phyloP scores from a whole-genome alignment of 2,797 vertebrate genomes.

The Tamandua tetradactyla region DNA sequence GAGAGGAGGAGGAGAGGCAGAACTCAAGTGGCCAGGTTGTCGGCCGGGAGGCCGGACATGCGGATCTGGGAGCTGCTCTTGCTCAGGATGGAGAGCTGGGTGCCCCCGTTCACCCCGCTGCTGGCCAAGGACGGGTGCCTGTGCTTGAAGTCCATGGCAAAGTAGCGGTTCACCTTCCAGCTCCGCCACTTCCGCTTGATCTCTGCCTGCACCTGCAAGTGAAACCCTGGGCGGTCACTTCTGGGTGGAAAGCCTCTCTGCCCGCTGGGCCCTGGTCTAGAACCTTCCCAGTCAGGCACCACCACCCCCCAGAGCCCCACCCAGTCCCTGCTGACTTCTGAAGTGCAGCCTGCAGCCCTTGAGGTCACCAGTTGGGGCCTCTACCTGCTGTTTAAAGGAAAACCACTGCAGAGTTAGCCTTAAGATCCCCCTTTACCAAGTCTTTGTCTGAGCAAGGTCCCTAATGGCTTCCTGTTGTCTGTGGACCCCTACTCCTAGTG shows the following conservation, averaged over 20 bases:
- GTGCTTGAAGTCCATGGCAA: conserved; percentile 99
- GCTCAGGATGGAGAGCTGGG: conserved; percentile 99
- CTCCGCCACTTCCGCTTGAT: conserved; percentile 99
- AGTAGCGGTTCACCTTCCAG: conserved; percentile 99
- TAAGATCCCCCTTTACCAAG: neutral
- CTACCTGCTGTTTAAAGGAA: neutral
- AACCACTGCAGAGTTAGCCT: neutral
- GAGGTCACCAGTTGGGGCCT: neutral
- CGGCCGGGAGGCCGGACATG: conserved; percentile 97
- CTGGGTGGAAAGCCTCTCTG: conserved; percentile 88
- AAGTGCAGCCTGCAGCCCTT: neutral
- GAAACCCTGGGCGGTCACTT: conserved; percentile 94
- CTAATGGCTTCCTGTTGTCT: neutral
- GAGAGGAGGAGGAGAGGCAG: neutral
- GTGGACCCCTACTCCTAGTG: neutral
- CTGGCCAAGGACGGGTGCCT: conserved; percentile 98
- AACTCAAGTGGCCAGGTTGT: conserved; percentile 95
- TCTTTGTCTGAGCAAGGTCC: neutral
- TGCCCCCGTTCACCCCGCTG: conserved; percentile 98
- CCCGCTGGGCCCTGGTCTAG: conserved; percentile 61
- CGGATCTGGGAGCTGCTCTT: conserved; percentile 99
- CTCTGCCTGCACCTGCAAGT: conserved; percentile 99
- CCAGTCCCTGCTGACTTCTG: no score
- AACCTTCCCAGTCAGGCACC: no score
- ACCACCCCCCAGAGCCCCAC: neutral